These are phyloP conservation scores for Saturnia pavonia DNA, from an alignment of 2,888 invertebrate genomes.

Conservation along the genomic window DNA sequence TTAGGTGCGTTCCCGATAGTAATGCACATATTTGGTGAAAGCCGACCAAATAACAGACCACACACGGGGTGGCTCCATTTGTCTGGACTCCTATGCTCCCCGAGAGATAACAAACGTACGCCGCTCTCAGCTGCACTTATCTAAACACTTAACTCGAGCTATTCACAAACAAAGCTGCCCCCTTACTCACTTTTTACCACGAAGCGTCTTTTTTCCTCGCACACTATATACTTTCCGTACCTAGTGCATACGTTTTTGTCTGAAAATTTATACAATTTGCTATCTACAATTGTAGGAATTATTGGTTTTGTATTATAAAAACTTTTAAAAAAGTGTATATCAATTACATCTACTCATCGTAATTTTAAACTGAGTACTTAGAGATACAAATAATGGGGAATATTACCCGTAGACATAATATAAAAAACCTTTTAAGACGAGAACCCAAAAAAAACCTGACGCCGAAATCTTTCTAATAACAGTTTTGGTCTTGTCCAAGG, in stretches of 20 bases:
- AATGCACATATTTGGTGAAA: conserved; percentile 67
- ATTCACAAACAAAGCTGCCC: conserved; percentile 77
- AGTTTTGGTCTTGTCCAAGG: conserved; percentile 82
- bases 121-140: conserved; percentile 77
- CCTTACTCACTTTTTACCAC: conserved; percentile 77
- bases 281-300: conserved; percentile 63
- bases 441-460: conserved; percentile 60
- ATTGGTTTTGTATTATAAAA: not conserved
- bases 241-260: conserved; percentile 69
- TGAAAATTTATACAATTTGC: conserved; percentile 74
- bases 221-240: conserved; percentile 69
- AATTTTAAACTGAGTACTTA: not conserved
- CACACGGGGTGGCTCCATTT: conserved; percentile 77
- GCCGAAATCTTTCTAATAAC: conserved; percentile 76
- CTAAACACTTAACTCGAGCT: conserved; percentile 79
- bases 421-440: conserved; percentile 70
- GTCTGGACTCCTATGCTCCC: conserved; percentile 65
- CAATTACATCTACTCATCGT: not conserved
- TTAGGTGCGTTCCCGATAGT: conserved; percentile 49
- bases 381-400: not conserved
- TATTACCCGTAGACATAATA: conserved; percentile 24
- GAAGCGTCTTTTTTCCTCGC: conserved; percentile 73
- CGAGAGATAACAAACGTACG: conserved; percentile 77
- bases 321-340: not conserved
- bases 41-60: conserved; percentile 72